Evolutionary conservation across 2,888 invertebrate species (phyloP), one percentile per base, ranked within the genome.

Genomic region (Cactoblastis cactorum): DNA sequence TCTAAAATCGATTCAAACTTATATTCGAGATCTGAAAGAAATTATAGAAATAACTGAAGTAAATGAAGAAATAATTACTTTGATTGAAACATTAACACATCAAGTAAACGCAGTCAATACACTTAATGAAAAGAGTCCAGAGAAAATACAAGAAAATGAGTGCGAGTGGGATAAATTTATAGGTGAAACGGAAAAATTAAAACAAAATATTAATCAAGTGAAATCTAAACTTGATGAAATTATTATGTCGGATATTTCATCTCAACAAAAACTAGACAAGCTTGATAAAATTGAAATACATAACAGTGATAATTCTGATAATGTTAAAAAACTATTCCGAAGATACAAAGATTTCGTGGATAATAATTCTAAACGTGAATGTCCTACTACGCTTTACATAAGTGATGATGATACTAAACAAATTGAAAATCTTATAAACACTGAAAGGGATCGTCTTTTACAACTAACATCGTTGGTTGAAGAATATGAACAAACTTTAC

Each of bases 401-500:
- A 91, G 93, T 37, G 92, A 94, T 53, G 95, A 95, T 59, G 88
- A 90, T 14, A 92, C 92, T 0, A 93, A 92, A 69, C 92, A 93
- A 61, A 90, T 95, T 5, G 95, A 95, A 59, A 92, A 94, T 58
- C 89, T 90, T 15, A 92, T 96, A 6, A 90, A 90, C 24, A 87
- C 91, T 4, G 95, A 96, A 81, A 91, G 95, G 54, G 95, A 96
- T 55, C 93, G 94, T 47, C 88, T 96, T 0, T 77, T 96, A 3
- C 95, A 96, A 71, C 75, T 95, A 15, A 90, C 95, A 19, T 92
- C 94, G 0, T 80, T 97, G 48, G 94, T 95, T 1, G 96, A 96
- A 65, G 97, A 97, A 72, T 97, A 97, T 71, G 95, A 95, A 69
- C 95, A 96, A 77, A 96, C 96, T 0, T 83, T 97, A 8, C 94